phyloP scores from a whole-genome alignment of 92 coral and sea anemone genomes.

The Palythoa caribaeorum region DNA sequence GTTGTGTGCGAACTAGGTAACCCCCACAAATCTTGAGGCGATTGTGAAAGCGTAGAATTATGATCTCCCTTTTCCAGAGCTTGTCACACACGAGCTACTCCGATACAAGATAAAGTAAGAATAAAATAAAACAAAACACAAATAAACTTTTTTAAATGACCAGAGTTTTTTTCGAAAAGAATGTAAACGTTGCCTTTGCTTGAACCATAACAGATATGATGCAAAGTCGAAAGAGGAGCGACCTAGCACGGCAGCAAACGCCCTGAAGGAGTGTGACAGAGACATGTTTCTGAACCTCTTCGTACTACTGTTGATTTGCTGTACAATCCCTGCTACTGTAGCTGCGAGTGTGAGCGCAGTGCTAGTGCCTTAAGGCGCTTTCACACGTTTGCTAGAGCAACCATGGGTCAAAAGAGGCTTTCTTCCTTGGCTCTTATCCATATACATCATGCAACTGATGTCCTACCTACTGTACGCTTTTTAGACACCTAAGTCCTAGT shows the following conservation, averaged over 20 bases:
- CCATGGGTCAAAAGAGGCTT: too few relatives aligned
- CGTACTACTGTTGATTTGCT: constrained; percentile 33
- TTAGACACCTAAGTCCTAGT: too few relatives aligned
- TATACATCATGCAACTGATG: too few relatives aligned
- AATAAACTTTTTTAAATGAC: too few relatives aligned
- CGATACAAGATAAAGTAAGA: not conserved
- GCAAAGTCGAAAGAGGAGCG: constrained; percentile 13
- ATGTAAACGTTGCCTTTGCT: not conserved
- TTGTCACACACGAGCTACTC: not conserved
- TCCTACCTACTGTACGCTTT: not conserved
- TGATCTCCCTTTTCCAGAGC: not conserved
- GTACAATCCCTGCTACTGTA: constrained; percentile 25
- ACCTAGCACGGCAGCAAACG: constrained; percentile 49
- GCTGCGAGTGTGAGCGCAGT: too few relatives aligned
- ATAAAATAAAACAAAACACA: too few relatives aligned
- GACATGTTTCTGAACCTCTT: constrained; percentile 32
- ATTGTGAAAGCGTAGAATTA: not conserved
- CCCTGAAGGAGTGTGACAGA: constrained; percentile 50
- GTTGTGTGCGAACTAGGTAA: constrained; percentile 38
- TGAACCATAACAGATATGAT: constrained; percentile 14
- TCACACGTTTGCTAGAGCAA: too few relatives aligned
- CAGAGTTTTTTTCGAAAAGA: not conserved
- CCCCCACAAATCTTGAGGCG: constrained; percentile 34
- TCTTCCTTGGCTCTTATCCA: too few relatives aligned
- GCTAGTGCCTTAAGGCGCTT: too few relatives aligned